Conservation (phyloP, 2,888 invertebrate genomes). For the Cotesia congregata region DNA sequence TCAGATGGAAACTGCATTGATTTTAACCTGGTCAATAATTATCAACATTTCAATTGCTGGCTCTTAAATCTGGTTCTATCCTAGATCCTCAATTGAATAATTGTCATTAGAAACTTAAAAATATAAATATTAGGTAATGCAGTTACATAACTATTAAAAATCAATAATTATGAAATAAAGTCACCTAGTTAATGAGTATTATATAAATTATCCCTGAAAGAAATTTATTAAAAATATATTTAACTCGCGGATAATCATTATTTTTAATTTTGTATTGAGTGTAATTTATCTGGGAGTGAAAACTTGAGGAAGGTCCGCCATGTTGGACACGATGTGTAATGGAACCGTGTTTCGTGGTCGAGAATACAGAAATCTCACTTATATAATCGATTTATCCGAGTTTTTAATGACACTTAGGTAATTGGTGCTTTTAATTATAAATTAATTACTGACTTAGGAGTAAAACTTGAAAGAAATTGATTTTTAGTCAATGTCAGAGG, state of each 20-base stretch:
- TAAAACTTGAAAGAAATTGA: not conserved
- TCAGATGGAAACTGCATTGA: not conserved
- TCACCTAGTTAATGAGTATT: not conserved
- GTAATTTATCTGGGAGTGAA: conserved; percentile 10
- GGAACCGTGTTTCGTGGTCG: conserved; percentile 45
- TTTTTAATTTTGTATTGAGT: no score
- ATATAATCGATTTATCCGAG: conserved; percentile 55
- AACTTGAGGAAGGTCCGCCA: conserved; percentile 58
- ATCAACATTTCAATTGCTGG: no score
- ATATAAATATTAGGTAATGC: not conserved
- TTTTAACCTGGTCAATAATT: not conserved
- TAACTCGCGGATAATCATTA: no score
- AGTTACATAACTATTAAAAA: not conserved
- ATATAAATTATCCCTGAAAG: no score
- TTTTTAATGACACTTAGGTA: not conserved
- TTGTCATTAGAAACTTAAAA: not conserved
- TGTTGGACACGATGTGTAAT: conserved; percentile 53
- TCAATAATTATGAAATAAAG: not conserved
- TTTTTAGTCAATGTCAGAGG: not conserved
- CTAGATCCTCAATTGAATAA: not conserved
- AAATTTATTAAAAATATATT: no score
- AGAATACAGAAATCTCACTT: conserved; percentile 47
- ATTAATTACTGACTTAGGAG: no score
- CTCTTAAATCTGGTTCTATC: not conserved
- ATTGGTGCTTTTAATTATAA: not conserved